A percentile compares a stretch with the other conserved stretches of the same genome.
phyloP scores from a whole-genome alignment of 2,888 invertebrate genomes.

The Cataglyphis livida region DNA sequence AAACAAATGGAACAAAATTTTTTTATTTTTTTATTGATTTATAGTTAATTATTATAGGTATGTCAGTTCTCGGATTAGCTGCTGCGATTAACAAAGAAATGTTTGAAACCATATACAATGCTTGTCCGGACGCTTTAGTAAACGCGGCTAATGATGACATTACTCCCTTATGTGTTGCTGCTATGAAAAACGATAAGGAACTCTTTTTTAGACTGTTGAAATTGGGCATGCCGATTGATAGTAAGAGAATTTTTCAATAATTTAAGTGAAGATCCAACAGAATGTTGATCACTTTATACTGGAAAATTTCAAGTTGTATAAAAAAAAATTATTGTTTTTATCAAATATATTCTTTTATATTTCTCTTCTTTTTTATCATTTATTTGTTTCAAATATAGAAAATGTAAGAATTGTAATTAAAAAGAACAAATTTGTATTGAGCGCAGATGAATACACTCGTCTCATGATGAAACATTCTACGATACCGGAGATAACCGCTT shows the following conservation, averaged over 20 bases:
- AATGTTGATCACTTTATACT: neutral
- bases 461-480: constrained; percentile 80
- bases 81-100: constrained; percentile 78
- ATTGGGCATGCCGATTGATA: constrained; percentile 77
- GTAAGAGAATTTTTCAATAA: constrained; percentile 68
- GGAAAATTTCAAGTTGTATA: neutral
- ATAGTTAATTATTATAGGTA: constrained; percentile 71
- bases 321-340: neutral
- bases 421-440: neutral
- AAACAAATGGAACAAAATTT: neutral
- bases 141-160: constrained; percentile 78
- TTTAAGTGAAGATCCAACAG: neutral
- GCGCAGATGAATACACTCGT: constrained; percentile 79
- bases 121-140: constrained; percentile 76
- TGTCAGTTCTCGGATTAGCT: constrained; percentile 79
- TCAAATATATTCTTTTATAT: neutral
- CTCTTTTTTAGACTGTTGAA: constrained; percentile 78
- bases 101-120: constrained; percentile 78
- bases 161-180: constrained; percentile 82
- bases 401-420: neutral
- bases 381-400: neutral
- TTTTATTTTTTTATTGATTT: neutral
- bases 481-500: constrained; percentile 77
- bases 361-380: neutral
- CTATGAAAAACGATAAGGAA: constrained; percentile 80